Base-by-base conservation (phyloP, 2,888 invertebrate genomes). In the Barypeithes pellucidus region DNA sequence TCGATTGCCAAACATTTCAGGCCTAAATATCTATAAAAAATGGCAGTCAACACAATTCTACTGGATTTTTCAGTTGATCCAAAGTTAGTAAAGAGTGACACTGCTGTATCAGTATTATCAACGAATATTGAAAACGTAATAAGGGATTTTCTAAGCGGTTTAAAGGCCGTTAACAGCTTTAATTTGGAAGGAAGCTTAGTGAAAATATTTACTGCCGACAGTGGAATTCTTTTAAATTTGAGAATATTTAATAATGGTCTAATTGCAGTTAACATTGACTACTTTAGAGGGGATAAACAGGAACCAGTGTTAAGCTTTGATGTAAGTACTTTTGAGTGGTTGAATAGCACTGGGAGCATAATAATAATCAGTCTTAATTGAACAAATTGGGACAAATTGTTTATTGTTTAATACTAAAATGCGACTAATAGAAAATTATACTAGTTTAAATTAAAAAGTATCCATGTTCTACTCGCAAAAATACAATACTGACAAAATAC, bases 211-310 rank as follows among this genome's bases (percentile, higher is more conserved):
- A 90, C 91, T 39, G 93, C 93, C 76, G 93, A 92, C 74, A 89
- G 89, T 82, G 91, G 91, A 33, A 90, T 91, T 59, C 88, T 93
- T 7, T 90, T 94, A 29, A 92, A 92, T 33, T 88, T 93, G 52
- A 89, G 95, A 82, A 89, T 93, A 78, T 95, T 92, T 81, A 89
- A 89, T 57, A 91, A 92, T 80, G 95, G 95, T 68, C 87, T 95
- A 78, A 89, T 95, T 70, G 94, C 95, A 41, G 88, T 95, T 79
- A 95, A 94, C 84, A 91, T 95, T 81, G 95, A 95, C 83, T 95
- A 94, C 87, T 95, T 91, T 84, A 91, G 93, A 84, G 91, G 89
- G 73, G 93, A 94, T 70, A 90, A 90, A 76, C 93, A 93, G 81
- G 91, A 92, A 77, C 91, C 93, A 43, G 83, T 93, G 73, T 87